Evolutionary conservation across 2,113 vertebrate genomes (phyloP).

Genomic region (Protobothrops flavoviridis): DNA sequence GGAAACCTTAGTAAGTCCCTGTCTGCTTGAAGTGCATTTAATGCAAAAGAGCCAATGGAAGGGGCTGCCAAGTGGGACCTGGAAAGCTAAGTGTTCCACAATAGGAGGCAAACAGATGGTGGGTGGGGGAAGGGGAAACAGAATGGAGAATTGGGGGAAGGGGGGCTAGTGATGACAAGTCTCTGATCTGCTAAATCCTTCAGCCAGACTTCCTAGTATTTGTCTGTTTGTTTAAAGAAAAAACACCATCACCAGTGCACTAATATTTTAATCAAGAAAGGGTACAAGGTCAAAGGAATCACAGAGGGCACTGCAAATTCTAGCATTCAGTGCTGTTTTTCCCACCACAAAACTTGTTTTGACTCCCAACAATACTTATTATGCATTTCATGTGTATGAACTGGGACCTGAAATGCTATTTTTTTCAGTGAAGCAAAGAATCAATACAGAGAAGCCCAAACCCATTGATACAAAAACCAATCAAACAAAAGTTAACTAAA

Average conservation of each 20-base stretch:
- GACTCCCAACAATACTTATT: background rate
- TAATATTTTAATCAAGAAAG: background rate
- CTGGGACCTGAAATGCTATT: background rate
- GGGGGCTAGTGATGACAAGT: background rate
- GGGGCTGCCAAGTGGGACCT: background rate
- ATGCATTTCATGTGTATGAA: background rate
- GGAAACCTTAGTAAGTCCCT: background rate
- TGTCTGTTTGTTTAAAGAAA: background rate
- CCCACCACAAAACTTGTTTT: background rate
- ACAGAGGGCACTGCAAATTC: too few relatives aligned
- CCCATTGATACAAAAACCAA: background rate
- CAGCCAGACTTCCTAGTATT: background rate
- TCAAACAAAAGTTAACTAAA: background rate
- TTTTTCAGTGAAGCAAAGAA: background rate
- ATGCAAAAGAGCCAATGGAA: background rate
- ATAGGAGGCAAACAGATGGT: slow-evolving; percentile 23
- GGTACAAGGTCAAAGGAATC: background rate
- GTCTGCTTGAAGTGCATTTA: background rate
- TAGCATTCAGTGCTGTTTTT: background rate
- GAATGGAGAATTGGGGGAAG: background rate
- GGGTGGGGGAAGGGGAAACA: slow-evolving; percentile 10
- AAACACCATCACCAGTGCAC: background rate
- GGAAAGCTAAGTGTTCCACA: slow-evolving; percentile 7
- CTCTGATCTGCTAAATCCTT: background rate
- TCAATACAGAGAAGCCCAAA: background rate